A percentile compares a stretch with the other conserved stretches of the same genome.
phyloP scores from a whole-genome alignment of 1,140 invertebrate species.

The Leptinotarsa lineolata region DNA sequence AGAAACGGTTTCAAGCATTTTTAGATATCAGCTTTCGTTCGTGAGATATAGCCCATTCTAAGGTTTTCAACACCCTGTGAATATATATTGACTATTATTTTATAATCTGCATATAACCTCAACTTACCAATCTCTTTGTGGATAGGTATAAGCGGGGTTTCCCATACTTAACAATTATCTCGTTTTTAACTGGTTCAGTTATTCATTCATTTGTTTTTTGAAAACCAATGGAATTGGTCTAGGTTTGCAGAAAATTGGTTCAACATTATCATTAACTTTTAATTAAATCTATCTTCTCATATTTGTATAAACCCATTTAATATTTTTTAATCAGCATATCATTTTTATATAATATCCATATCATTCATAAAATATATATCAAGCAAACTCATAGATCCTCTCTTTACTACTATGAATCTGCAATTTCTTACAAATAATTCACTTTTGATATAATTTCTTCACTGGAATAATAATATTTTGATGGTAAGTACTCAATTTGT shows the following conservation, averaged over 20 bases:
- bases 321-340: background rate
- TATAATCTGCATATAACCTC: background rate
- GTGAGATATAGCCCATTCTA: too few species aligned
- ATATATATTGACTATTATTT: background rate
- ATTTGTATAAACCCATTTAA: background rate
- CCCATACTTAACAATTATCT: background rate
- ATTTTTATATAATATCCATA: background rate
- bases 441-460: background rate
- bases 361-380: conserved; percentile 2
- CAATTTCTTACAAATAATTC: conserved; percentile 20
- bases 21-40: too few species aligned
- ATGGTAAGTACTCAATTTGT: background rate
- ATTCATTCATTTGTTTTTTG: background rate
- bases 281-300: background rate
- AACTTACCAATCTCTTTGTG: background rate
- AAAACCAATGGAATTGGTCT: background rate
- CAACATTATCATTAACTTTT: background rate
- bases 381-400: conserved; percentile 6
- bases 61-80: background rate
- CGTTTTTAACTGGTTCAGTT: background rate
- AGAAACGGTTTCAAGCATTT: too few species aligned
- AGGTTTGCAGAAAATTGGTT: background rate
- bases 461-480: background rate
- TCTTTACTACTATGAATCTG: background rate
- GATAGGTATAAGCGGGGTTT: background rate